Evolutionary conservation across 53 echinoderm and acorn worm species (phyloP).

Genomic region (Patiria pectinifera): DNA sequence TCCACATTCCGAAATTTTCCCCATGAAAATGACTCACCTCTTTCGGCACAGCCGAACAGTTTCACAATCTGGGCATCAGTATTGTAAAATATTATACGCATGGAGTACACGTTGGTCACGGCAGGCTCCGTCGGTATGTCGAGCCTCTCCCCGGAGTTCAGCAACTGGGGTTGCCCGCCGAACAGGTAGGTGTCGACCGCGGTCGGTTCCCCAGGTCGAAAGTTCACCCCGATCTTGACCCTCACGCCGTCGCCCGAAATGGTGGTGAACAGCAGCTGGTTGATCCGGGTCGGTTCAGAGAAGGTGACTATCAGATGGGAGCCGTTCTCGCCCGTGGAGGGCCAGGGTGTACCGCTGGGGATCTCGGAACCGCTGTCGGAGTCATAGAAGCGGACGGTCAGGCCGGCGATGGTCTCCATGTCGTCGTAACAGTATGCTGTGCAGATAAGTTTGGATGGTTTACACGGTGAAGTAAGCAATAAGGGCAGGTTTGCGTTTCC

Average conservation of each 20-base stretch:
- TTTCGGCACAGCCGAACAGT: constrained; percentile 23
- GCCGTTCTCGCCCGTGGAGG: background rate
- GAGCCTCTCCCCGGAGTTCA: constrained; percentile 13
- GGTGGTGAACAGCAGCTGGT: constrained; percentile 31
- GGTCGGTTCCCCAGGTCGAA: background rate
- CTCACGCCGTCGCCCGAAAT: background rate
- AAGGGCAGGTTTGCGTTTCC: background rate
- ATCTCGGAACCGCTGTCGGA: background rate
- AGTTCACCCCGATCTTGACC: constrained; percentile 2
- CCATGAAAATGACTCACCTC: background rate
- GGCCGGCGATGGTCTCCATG: constrained; percentile 29
- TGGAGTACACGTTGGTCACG: constrained; percentile 12
- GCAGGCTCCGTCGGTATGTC: constrained; percentile 12
- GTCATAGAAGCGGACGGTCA: constrained; percentile 6
- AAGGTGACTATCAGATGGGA: background rate
- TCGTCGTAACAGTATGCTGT: constrained; percentile 45
- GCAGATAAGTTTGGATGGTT: background rate
- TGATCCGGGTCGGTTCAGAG: constrained; percentile 20
- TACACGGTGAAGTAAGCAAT: no score
- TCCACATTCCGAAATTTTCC: no score
- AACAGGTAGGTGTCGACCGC: background rate
- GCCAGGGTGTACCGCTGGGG: background rate
- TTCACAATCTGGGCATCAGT: constrained; percentile 24
- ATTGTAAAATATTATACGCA: constrained; percentile 3
- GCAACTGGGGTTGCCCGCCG: background rate